Evolutionary conservation across 1,140 invertebrate genomes (phyloP).

Genomic region (Pseudomyrmex gracilis): DNA sequence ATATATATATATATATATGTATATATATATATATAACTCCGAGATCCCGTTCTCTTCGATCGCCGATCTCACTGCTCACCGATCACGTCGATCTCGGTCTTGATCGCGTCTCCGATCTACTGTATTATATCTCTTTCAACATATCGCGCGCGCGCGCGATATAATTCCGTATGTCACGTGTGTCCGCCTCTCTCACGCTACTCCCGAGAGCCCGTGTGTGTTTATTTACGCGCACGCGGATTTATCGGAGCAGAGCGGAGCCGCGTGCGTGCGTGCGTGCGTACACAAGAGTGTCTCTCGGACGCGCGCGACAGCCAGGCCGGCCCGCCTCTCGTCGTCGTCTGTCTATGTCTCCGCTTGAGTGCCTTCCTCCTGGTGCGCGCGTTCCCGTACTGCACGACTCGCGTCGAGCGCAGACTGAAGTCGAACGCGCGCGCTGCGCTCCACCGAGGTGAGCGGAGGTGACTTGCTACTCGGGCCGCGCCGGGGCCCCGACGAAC

Average conservation of each 20-base stretch:
- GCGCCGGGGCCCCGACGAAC: conserved; percentile 46
- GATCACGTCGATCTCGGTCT: neutral
- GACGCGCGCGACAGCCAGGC: conserved; percentile 24
- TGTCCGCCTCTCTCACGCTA: neutral
- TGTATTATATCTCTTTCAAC: neutral
- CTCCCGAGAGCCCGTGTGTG: too few species aligned
- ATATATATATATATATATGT: too few species aligned
- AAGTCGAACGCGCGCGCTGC: conserved; percentile 58
- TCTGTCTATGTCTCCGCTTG: neutral
- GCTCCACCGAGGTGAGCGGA: conserved; percentile 81
- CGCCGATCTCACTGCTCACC: neutral
- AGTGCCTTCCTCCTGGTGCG: conserved; percentile 40
- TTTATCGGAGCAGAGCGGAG: neutral
- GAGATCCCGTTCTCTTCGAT: neutral
- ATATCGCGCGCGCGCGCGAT: neutral
- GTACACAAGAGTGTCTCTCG: neutral
- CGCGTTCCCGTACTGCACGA: conserved; percentile 67
- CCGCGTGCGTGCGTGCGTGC: neutral
- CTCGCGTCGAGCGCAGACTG: conserved; percentile 74
- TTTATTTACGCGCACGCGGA: conserved; percentile 2
- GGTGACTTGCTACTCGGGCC: conserved; percentile 82
- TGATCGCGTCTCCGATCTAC: neutral
- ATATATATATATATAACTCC: too few species aligned
- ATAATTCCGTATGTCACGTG: conserved; percentile 22
- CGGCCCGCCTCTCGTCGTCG: conserved; percentile 8